Base-by-base conservation (phyloP, 2,888 invertebrate genomes). In the Torymus texanus region DNA sequence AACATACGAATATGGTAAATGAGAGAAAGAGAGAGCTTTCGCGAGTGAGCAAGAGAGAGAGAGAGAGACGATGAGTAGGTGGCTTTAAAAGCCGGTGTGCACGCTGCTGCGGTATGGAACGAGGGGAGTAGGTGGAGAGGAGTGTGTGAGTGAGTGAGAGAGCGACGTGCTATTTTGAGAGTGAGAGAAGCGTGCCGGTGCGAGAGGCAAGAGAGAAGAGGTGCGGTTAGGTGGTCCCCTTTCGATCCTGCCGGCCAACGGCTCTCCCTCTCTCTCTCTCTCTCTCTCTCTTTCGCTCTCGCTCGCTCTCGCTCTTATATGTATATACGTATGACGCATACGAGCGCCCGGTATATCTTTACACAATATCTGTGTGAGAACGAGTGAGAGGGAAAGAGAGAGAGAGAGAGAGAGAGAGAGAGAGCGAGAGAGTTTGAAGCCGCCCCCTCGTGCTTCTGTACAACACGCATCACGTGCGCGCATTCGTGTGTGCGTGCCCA, bases 181-280 rank as follows among this genome's bases (percentile, higher is more conserved):
- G 41, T 8, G 41, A 41, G 41, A 41, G 41, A 41, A 41, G 41
- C 41, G 41, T 41, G 41, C 41, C 41, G 41, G 56, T 18, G 68
- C 12, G 56, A 29, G 29, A 24, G 16, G 50, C 16, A 3, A 4
- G 24, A 24, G n/a, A 29, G 14, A 29, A 53, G 66, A 66, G 68
- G 75, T 75, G 63, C 58, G 61, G 70, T 76, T 76, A 63, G 63
- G 70, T 76, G 61, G 29, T 29, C 16, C 56, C 5, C 29, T 16
- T 24, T 24, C 71, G 16, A 18, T 29, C n/a, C 53, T 53, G 29
- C 55, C 18, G 24, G 56, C 18, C 11, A 18, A 14, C 1, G 29
- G 14, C 18, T 58, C 8, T 41, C 29, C 50, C 11, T 41, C 8
- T 70, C 18, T 2, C 41, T 11, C 2, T 61, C 21, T 13, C 10